Evolutionary conservation across 2,797 vertebrate species (phyloP), one percentile per base, ranked within the genome.

Genomic region (Urophycis tenuis): DNA sequence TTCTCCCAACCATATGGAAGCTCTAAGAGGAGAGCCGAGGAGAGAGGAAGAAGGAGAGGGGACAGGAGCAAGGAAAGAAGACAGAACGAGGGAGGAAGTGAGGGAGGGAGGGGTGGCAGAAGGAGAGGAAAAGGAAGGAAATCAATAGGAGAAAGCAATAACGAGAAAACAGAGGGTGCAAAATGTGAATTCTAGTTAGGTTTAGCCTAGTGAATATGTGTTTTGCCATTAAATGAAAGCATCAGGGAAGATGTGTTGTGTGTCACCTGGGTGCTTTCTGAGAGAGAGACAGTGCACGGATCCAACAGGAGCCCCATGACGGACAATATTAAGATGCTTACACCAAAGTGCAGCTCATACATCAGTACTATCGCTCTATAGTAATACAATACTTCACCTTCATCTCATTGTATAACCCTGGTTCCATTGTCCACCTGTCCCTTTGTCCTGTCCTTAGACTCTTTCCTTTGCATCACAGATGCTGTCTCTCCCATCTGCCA

Each of bases 1-100:
- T 96, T 96, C 93, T 96, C 95, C 95, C 95, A 96, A 93, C 95
- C 95, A 93, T 96, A 96, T 75, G 95, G 95, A 92, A 96, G 94
- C 88, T 96, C 95, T 98, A 94, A 80, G 75, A 84, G 78, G 93
- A 93, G 94, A 75, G 86, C 71, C 93, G 92, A 84, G 93, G 91
- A 93, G 86, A 92, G n/a, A 86, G 79, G 92, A 92, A 93, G 75
- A 85, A 73, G 93, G 92, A 84, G 93, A 91, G 93, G 86, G 92
- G 79, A 22, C 1, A 45, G 30, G 79, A 77, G 74, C 79, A 86
- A 82, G 87, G 79, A 32, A 82, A 85, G 84, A 84, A 79, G 88
- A 41, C 33, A 15, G 74, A 82, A 86, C 77, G 79, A 80, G 81
- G 78, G 82, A 78, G 82, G 83, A 84, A 78, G 31, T 80, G 79